Evolutionary conservation across 2,113 vertebrate genomes (phyloP).

Genomic region (Triplophysa rosa): DNA sequence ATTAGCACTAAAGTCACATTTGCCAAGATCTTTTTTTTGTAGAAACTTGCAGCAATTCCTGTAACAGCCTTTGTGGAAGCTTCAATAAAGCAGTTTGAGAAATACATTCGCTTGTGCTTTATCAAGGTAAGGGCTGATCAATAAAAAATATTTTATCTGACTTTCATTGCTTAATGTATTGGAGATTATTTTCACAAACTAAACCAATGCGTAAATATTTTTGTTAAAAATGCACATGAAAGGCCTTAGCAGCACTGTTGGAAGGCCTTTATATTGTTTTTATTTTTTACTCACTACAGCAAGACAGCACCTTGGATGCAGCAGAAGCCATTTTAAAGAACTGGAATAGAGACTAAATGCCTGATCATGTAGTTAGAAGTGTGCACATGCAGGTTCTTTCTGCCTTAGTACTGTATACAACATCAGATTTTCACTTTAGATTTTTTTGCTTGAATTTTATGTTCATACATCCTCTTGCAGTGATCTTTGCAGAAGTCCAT

Average conservation of each 20-base stretch:
- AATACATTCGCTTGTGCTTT: constrained; percentile 94
- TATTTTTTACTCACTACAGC: constrained; percentile 72
- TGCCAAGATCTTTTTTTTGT: neutral
- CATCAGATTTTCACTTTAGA: neutral
- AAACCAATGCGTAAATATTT: too few relatives aligned
- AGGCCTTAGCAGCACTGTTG: too few relatives aligned
- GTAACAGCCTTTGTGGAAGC: constrained; percentile 88
- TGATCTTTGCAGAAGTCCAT: too few relatives aligned
- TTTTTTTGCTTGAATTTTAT: neutral
- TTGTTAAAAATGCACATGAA: neutral
- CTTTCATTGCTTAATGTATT: too few relatives aligned
- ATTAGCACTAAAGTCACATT: too few relatives aligned
- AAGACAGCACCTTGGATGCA: constrained; percentile 89
- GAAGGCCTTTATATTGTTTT: too few relatives aligned
- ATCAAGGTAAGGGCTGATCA: constrained; percentile 84
- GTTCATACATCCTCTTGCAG: neutral
- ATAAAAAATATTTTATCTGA: too few relatives aligned
- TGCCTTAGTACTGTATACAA: neutral
- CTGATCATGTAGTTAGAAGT: constrained; percentile 8
- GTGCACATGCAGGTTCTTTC: too few relatives aligned
- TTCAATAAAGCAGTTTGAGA: constrained; percentile 86
- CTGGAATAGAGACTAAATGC: constrained; percentile 72
- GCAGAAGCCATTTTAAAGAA: constrained; percentile 86
- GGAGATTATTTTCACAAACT: too few relatives aligned
- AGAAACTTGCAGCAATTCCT: constrained; percentile 95